Evolutionary conservation across 2,888 invertebrate genomes (phyloP), one percentile per base, ranked within the genome.

Genomic region (Galerucella nymphaeae): DNA sequence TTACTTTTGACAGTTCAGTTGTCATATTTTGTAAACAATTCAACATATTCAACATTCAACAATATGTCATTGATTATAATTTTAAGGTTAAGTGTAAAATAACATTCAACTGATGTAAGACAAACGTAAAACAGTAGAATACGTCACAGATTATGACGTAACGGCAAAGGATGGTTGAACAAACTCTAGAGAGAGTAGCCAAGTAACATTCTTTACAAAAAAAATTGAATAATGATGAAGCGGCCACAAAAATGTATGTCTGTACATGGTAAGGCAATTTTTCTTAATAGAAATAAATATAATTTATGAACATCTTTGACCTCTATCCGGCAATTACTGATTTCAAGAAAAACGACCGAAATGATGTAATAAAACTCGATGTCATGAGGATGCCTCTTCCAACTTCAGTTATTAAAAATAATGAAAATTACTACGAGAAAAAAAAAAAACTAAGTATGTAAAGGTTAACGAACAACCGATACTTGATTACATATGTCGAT

Each of bases 401-500:
- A 59, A 59, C 38, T 59, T 59, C 30, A 38, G 30, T 58, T 58
- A 58, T 58, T 58, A 59, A 59, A n/a, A 59, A 59, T 38, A 55
- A 55, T 55, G 55, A 9, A 55, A 55, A 55, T 20, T 0, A 6
- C 18, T 55, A 20, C 14, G 0, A 9, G 30, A 38, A n/a, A 10
- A n/a, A 59, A 59, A 58, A 30, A 59, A 59, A 30, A 30, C 55
- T 58, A 57, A 58, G 20, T 59, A 38, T 59, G 30, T 38, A 59
- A 59, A 59, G 59, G 59, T 59, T 59, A 59, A 59, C 59, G 59
- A 38, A 59, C 59, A 59, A 59, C 10, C 30, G n/a, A 59, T 59
- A 53, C 18, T 53, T 53, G 53, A 53, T 53, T 53, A 16, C 53
- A 18, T 53, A 53, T 53, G 53, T 16, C 53, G 16, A 53, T 18